phyloP scores from a whole-genome alignment of 2,113 vertebrate species.

The Pomatorhinus ruficollis region DNA sequence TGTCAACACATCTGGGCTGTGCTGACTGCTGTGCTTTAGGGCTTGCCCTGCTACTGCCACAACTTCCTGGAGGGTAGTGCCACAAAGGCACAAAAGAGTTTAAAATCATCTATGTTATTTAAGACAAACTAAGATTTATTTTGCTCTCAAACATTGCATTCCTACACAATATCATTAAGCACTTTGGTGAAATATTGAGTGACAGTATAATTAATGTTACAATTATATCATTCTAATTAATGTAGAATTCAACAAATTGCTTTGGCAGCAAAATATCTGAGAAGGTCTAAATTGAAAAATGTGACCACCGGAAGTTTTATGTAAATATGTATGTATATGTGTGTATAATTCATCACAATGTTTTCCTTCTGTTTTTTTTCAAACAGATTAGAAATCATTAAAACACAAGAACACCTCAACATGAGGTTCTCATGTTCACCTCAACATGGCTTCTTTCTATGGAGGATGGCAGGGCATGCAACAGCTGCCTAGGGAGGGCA shows the following conservation, averaged over 20 bases:
- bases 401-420: neutral
- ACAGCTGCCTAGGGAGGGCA: neutral
- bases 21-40: neutral
- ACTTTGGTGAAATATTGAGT: neutral
- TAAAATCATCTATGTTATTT: neutral
- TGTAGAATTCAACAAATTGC: neutral
- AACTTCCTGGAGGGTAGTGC: neutral
- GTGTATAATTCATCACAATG: neutral
- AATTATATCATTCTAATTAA: neutral
- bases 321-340: neutral
- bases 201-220: neutral
- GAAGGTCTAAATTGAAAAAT: neutral
- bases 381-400: neutral
- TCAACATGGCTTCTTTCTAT: neutral
- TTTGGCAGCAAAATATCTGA: neutral
- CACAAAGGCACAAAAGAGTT: neutral
- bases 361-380: neutral
- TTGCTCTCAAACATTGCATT: neutral
- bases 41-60: neutral
- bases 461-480: neutral
- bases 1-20: neutral
- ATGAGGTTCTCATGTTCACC: too few relatives aligned
- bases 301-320: neutral
- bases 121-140: neutral
- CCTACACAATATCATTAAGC: neutral